phyloP scores from a whole-genome alignment of 2,888 invertebrate species.

The Belgica antarctica region DNA sequence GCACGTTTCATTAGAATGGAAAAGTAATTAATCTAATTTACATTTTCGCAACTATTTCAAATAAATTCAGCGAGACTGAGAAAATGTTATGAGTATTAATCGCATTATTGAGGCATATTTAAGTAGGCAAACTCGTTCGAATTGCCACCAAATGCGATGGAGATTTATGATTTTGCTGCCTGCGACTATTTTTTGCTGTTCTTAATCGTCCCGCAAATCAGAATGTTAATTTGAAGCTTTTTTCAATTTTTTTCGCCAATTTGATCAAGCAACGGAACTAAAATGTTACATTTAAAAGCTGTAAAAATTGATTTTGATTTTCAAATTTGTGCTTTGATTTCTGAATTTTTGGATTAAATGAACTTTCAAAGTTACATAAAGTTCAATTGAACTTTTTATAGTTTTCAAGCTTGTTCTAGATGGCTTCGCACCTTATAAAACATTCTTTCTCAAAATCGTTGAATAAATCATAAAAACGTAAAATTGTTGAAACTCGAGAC shows the following conservation, averaged over 20 bases:
- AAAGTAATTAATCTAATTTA: conserved; percentile 1
- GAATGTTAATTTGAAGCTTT: conserved; percentile 22
- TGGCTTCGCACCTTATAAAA: no score
- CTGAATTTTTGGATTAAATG: no score
- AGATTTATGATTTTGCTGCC: conserved; percentile 4
- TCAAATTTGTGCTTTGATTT: no score
- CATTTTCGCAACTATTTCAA: conserved; percentile 10
- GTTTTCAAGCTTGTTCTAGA: no score
- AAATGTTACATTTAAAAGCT: no score
- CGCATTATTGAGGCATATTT: background rate
- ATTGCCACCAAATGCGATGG: background rate
- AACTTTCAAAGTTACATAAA: no score
- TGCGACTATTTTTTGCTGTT: background rate
- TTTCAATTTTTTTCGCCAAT: background rate
- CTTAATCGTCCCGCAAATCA: conserved; percentile 21
- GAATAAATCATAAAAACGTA: conserved; percentile 18
- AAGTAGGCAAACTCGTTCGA: background rate
- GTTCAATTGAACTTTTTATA: no score
- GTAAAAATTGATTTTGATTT: no score
- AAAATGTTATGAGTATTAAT: conserved; percentile 20
- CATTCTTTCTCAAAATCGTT: no score
- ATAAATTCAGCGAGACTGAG: background rate
- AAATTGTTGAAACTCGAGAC: conserved; percentile 55
- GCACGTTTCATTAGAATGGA: background rate
- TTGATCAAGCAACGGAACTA: background rate